A percentile compares a stretch with the other conserved stretches of the same genome.
Conservation (phyloP, 2,113 vertebrate species). For the Chauna torquata region DNA sequence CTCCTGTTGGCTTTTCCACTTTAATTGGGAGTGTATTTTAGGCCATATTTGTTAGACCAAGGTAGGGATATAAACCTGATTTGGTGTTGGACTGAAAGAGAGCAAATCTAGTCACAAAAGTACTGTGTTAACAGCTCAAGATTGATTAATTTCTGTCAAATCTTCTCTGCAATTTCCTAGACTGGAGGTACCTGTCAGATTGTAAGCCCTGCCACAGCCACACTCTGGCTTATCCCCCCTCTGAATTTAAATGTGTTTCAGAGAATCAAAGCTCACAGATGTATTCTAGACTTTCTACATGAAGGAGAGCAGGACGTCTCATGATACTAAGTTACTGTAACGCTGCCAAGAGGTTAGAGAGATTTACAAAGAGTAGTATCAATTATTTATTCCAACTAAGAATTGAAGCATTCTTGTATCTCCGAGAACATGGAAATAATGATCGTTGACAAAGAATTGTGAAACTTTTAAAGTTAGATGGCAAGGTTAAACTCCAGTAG, state of each 20-base stretch:
- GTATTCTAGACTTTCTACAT: neutral
- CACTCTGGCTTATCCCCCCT: neutral
- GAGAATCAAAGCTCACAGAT: neutral
- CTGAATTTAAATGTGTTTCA: neutral
- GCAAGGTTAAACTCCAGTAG: neutral
- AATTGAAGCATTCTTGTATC: neutral
- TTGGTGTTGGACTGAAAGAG: neutral
- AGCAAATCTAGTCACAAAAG: neutral
- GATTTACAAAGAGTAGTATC: neutral
- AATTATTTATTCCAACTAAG: neutral
- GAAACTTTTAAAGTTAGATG: neutral
- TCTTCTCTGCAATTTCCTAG: neutral
- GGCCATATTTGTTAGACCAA: neutral
- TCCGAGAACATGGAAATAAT: neutral
- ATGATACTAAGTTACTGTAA: neutral
- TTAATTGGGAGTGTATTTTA: neutral
- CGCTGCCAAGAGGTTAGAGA: neutral
- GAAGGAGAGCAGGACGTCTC: fast-evolving
- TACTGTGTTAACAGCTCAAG: neutral
- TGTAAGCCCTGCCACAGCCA: neutral
- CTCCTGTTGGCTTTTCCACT: neutral
- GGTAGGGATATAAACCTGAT: neutral
- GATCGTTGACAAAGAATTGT: neutral
- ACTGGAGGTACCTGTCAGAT: neutral
- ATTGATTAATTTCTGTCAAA: neutral